Evolutionary conservation across 2,797 vertebrate genomes (phyloP).

Genomic region (Eulemur albifrons): DNA sequence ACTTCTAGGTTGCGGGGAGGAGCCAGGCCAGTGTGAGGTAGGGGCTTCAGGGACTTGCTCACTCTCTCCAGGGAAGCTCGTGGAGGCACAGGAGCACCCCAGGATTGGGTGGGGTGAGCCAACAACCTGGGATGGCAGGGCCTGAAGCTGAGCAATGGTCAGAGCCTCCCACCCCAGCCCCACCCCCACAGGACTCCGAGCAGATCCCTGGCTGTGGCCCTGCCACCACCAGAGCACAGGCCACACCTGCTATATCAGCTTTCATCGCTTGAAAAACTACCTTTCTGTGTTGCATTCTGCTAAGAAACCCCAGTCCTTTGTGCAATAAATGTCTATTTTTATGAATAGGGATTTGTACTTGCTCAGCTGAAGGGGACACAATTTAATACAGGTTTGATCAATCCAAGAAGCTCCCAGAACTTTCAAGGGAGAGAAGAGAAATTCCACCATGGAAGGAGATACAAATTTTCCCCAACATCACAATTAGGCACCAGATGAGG

Average conservation of each 20-base stretch:
- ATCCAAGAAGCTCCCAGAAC: neutral
- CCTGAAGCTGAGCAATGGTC: neutral
- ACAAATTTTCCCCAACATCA: neutral
- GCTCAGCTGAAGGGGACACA: neutral
- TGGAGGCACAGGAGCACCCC: neutral
- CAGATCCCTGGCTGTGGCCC: neutral
- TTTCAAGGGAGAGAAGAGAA: neutral
- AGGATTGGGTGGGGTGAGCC: too few relatives aligned
- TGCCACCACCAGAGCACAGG: too few relatives aligned
- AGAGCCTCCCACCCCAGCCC: too few relatives aligned
- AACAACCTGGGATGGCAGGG: too few relatives aligned
- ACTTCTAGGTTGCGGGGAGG: neutral
- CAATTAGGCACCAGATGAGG: neutral
- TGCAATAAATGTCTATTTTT: neutral
- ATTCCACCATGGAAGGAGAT: neutral
- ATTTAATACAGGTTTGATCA: neutral
- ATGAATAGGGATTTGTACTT: neutral
- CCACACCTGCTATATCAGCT: neutral
- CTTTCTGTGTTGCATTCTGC: neutral
- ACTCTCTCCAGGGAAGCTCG: neutral
- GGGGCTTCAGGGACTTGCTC: fast-evolving
- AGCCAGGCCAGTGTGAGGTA: fast-evolving
- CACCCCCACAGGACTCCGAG: neutral
- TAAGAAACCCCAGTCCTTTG: neutral
- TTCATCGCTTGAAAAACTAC: neutral